Evolutionary conservation across 2,113 vertebrate genomes (phyloP).

Genomic region (Alaudala cheleensis): DNA sequence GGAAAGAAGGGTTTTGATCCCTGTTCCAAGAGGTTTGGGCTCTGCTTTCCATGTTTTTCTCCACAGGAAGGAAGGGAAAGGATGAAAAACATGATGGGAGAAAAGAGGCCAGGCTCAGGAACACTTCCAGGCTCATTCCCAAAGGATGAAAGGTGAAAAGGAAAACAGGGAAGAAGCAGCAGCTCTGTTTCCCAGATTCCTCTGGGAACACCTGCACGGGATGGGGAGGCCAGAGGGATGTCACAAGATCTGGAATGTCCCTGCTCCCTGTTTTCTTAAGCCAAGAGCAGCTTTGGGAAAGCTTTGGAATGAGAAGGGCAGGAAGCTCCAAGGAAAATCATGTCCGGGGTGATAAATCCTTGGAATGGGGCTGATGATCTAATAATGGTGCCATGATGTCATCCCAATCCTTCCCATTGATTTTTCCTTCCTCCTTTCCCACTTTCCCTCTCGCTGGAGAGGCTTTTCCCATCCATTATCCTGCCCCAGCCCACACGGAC

Average conservation of each 20-base stretch:
- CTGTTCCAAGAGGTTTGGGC: not conserved
- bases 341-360: not conserved
- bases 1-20: not conserved
- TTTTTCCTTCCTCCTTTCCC: not conserved
- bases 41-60: not conserved
- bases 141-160: not conserved
- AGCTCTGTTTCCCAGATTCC: accelerated
- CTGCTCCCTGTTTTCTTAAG: not conserved
- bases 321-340: not conserved
- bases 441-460: not conserved
- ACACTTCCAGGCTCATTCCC: not conserved
- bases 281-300: not conserved
- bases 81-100: not conserved
- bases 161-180: not conserved
- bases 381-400: slow-evolving; percentile 22
- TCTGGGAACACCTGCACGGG: not conserved
- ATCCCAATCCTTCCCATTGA: slow-evolving; percentile 8
- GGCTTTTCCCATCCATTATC: slow-evolving; percentile 19
- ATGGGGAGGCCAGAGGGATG: not conserved
- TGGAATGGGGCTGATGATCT: not conserved
- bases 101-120: not conserved
- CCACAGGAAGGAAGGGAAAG: accelerated
- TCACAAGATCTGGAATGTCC: not conserved
- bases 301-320: not conserved
- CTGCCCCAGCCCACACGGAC: not conserved